These are phyloP conservation scores for Amphipoea lucens DNA, from an alignment of 2,888 invertebrate species.

Conservation along the genomic window DNA sequence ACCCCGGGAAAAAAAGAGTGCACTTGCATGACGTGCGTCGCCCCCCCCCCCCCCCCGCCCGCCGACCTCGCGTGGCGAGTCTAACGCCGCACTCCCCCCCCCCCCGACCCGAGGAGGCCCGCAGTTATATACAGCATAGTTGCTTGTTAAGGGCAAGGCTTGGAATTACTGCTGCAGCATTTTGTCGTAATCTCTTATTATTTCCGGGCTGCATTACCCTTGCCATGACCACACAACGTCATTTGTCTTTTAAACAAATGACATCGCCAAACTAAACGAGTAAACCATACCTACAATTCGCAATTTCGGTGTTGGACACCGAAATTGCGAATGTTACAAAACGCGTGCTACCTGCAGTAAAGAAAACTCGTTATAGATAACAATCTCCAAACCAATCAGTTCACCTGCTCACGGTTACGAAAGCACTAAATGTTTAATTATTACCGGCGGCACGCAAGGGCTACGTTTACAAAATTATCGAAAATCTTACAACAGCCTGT, in stretches of 20 bases:
- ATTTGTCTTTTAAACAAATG: neutral
- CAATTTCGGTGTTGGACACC: slow-evolving; percentile 6
- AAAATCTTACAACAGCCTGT: slow-evolving; percentile 20
- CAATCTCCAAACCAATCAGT: slow-evolving; percentile 31
- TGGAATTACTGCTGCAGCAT: neutral
- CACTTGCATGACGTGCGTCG: no score
- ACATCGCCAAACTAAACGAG: neutral
- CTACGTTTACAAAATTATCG: slow-evolving; percentile 18
- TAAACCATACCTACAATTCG: neutral
- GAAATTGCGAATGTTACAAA: slow-evolving; percentile 20
- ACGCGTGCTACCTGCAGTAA: slow-evolving; percentile 8
- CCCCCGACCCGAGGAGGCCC: no score
- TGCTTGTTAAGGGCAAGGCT: neutral
- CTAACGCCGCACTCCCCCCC: no score
- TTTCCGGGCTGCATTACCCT: neutral
- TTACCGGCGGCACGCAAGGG: slow-evolving; percentile 31
- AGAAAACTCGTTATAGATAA: slow-evolving; percentile 34
- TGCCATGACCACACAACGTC: neutral
- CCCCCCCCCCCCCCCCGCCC: no score
- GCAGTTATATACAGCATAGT: no score
- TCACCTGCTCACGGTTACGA: slow-evolving; percentile 18
- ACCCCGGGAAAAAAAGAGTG: no score
- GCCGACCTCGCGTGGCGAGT: no score
- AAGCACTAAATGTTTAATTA: slow-evolving; percentile 15
- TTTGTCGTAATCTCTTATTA: neutral